Percentiles rank a stretch among this genome's conserved stretches.
phyloP scores from a whole-genome alignment of 1,140 invertebrate genomes.

The Dendroctonus valens region DNA sequence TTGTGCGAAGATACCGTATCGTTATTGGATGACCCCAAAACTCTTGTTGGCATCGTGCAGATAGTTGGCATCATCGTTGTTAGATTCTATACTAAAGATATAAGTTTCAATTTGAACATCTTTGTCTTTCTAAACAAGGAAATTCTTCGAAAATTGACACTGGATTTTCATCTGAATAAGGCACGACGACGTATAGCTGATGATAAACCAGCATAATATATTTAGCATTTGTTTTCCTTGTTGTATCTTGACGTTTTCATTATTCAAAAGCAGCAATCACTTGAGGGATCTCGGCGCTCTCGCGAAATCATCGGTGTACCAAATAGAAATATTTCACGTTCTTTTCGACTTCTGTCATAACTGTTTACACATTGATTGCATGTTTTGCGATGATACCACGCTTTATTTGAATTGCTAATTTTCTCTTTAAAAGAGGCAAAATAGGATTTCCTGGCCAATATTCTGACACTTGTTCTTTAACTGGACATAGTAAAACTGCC shows the following conservation, averaged over 20 bases:
- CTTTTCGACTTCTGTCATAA: constrained; percentile 29
- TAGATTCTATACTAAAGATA: no score
- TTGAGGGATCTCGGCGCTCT: constrained; percentile 37
- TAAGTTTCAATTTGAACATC: no score
- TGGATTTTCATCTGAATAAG: constrained; percentile 12
- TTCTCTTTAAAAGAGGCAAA: constrained; percentile 30
- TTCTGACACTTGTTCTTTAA: constrained; percentile 11
- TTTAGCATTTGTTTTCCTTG: constrained; percentile 11
- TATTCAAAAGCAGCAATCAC: constrained; percentile 41
- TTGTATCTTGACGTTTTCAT: constrained; percentile 24
- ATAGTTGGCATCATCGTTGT: no score
- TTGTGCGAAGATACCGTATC: no score
- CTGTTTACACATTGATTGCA: constrained; percentile 23
- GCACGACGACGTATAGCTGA: constrained; percentile 17
- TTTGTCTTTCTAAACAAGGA: background rate
- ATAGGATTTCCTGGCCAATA: constrained; percentile 29
- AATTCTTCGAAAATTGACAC: constrained; percentile 8
- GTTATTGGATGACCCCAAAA: no score
- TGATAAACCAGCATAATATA: background rate
- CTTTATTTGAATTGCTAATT: constrained; percentile 35
- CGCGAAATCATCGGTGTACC: constrained; percentile 39
- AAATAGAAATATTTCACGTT: constrained; percentile 34
- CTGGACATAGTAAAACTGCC: constrained; percentile 21
- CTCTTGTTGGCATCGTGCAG: no score
- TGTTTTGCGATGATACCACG: constrained; percentile 31